phyloP scores from a whole-genome alignment of 2,888 invertebrate species.

The Pristionchus entomophagus region DNA sequence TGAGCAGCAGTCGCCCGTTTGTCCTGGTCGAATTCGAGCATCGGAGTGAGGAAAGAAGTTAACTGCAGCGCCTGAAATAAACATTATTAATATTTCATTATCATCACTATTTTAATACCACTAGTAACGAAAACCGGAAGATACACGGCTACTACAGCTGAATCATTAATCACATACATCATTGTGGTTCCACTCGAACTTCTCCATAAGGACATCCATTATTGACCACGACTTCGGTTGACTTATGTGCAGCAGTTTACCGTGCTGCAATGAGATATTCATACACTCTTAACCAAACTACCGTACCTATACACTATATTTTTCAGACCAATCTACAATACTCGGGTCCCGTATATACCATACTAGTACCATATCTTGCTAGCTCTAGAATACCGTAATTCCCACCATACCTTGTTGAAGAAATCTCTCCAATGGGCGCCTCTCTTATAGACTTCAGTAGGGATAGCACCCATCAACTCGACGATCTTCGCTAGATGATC shows the following conservation, averaged over 20 bases:
- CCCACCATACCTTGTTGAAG: slow-evolving; percentile 94
- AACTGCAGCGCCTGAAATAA: slow-evolving; percentile 86
- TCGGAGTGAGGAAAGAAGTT: slow-evolving; percentile 93
- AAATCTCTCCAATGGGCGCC: slow-evolving; percentile 94
- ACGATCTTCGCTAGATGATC: slow-evolving; percentile 99
- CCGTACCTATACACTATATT: too few species aligned
- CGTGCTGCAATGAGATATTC: slow-evolving; percentile 77
- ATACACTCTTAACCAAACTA: neutral
- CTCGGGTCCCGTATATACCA: too few species aligned
- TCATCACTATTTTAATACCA: neutral
- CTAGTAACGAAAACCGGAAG: neutral
- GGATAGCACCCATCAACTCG: slow-evolving; percentile 96
- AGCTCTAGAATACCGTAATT: slow-evolving; percentile 80
- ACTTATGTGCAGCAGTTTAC: slow-evolving; percentile 92
- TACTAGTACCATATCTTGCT: neutral
- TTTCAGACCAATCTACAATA: too few species aligned
- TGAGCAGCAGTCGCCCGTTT: slow-evolving; percentile 93
- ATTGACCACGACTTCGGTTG: slow-evolving; percentile 97
- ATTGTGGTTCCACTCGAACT: slow-evolving; percentile 93
- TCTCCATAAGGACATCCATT: slow-evolving; percentile 93
- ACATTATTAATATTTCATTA: neutral
- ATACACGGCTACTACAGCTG: neutral
- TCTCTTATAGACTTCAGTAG: slow-evolving; percentile 90
- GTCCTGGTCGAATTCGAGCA: slow-evolving; percentile 91
- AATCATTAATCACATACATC: slow-evolving; percentile 82